phyloP scores from a whole-genome alignment of 2,888 invertebrate genomes.

The Chorisops tibialis region DNA sequence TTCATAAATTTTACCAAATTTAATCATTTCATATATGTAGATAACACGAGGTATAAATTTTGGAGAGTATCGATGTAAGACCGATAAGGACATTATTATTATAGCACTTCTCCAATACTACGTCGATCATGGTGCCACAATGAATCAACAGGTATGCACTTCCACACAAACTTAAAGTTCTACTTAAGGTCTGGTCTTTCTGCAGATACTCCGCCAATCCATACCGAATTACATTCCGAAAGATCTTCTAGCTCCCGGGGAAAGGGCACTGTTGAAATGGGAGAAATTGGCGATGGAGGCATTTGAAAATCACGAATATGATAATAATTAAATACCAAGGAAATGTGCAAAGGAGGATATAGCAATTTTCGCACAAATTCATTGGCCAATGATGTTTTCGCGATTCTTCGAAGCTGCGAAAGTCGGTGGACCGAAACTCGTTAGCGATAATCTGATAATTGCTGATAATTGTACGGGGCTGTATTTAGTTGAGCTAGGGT shows the following conservation, averaged over 20 bases:
- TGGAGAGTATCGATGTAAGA: constrained; percentile 84
- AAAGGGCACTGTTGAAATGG: no score
- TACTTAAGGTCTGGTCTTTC: no score
- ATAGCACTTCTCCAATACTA: constrained; percentile 89
- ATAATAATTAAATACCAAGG: constrained; percentile 63
- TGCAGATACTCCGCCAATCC: constrained; percentile 39
- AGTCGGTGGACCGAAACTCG: constrained; percentile 64
- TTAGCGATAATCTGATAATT: constrained; percentile 75
- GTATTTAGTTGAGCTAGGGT: no score
- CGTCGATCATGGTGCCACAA: no score
- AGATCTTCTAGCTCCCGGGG: no score
- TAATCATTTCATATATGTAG: no score
- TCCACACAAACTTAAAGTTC: neutral
- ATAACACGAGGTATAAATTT: no score
- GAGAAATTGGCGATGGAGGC: constrained; percentile 68
- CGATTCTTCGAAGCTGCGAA: constrained; percentile 90
- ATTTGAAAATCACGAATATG: constrained; percentile 68
- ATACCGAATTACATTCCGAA: constrained; percentile 42
- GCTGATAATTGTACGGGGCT: constrained; percentile 94
- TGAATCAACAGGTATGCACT: no score
- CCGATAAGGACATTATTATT: constrained; percentile 82
- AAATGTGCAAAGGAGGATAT: constrained; percentile 83
- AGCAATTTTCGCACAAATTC: constrained; percentile 83
- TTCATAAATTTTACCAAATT: no score
- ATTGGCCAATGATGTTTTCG: constrained; percentile 94